Evolutionary conservation across 2,888 invertebrate species (phyloP), one percentile per base, ranked within the genome.

Genomic region (Mimumesa dahlbomi): DNA sequence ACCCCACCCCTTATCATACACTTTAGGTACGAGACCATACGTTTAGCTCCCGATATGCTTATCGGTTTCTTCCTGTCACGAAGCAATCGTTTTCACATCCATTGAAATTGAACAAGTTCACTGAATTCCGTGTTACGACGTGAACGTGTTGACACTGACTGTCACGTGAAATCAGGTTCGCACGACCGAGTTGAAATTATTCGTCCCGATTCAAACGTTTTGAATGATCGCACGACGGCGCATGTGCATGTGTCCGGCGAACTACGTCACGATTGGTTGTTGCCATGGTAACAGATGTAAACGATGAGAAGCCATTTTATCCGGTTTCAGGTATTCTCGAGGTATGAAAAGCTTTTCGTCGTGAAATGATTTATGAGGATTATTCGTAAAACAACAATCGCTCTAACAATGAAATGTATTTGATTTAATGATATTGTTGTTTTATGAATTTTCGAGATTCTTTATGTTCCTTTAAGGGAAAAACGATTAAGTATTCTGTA

Each of bases 251-350:
- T 3, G 4, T 2, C 4, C 36, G 2, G n/a, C 4, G 25, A 5
- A 14, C 36, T 34, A 18, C 34, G 22, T n/a, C 21, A 0, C 13
- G 43, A 73, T 67, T 73, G 73, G 68, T 5, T 36, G 70, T 73
- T 59, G 61, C 42, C 66, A 58, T 71, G 64, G 46, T 43, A 36
- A 79, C 70, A 21, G 43, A n/a, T n/a, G 36, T 77, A 73, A 79
- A 77, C 59, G 22, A 0, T 45, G 2, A 0, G 4, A n/a, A 43
- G 65, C 68, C 75, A 64, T 77, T 56, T 77, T 74, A 54, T 48
- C 63, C 73, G 73, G 67, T 45, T 49, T 34, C n/a, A n/a, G n/a
- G n/a, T 45, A 1, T 25, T n/a, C 2, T 6, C n/a, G n/a, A 50
- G 40, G 40, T 57, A 54, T 11, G 2, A 19, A 1, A 6, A 4